A percentile compares a stretch with the other conserved stretches of the same genome.
Evolutionary conservation across 2,113 vertebrate genomes (phyloP).

Genomic region (Oncorhynchus kisutch): DNA sequence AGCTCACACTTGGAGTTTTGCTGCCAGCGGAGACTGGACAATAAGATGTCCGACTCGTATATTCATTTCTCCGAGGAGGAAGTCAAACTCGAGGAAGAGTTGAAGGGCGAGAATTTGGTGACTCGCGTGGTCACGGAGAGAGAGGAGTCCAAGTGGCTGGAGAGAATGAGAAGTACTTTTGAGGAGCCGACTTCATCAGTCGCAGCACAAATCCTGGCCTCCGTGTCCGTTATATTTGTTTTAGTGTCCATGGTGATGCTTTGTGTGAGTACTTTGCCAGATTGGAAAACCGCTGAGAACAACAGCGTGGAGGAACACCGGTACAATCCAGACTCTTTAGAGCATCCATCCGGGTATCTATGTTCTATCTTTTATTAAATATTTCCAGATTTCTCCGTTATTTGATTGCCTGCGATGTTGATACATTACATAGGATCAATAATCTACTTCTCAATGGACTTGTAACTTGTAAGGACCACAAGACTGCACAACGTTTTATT

Average conservation of each 20-base stretch:
- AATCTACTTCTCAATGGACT: too few species aligned
- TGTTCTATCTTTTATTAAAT: slow-evolving; percentile 21
- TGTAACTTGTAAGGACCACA: not conserved
- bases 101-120: slow-evolving; percentile 30
- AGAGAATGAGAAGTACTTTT: slow-evolving; percentile 88
- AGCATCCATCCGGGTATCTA: slow-evolving; percentile 53
- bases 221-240: slow-evolving; percentile 89
- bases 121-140: slow-evolving; percentile 25
- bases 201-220: slow-evolving; percentile 89
- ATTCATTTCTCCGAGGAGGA: slow-evolving; percentile 84
- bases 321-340: slow-evolving; percentile 79
- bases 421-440: too few species aligned
- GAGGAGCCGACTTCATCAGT: slow-evolving; percentile 93
- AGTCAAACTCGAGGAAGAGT: slow-evolving; percentile 50
- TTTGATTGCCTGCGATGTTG: slow-evolving; percentile 2
- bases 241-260: slow-evolving; percentile 95
- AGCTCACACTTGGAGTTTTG: slow-evolving; percentile 88
- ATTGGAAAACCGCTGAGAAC: slow-evolving; percentile 88
- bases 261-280: slow-evolving; percentile 93
- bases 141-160: slow-evolving; percentile 79
- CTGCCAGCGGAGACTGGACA: slow-evolving; percentile 92
- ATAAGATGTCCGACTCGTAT: slow-evolving; percentile 88
- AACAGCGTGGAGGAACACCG: slow-evolving; percentile 87
- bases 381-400: slow-evolving; percentile 8
- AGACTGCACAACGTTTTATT: too few species aligned